Conservation (phyloP, 2,797 vertebrate genomes). For the Novumbra hubbsi region DNA sequence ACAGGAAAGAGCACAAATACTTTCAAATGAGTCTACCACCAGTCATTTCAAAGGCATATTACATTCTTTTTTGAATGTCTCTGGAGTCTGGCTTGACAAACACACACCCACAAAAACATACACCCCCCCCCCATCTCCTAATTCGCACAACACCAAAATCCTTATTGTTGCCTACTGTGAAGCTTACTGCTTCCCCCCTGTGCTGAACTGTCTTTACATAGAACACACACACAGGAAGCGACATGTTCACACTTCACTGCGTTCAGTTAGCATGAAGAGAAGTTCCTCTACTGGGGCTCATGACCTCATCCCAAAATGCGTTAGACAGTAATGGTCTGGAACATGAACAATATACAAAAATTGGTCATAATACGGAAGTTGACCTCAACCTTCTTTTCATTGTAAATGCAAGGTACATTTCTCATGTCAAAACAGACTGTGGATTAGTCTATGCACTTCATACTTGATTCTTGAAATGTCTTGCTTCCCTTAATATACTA, state of each 20-base stretch:
- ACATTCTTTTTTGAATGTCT: not conserved
- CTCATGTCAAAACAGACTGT: no score
- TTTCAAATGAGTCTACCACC: not conserved
- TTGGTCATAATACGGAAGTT: not conserved
- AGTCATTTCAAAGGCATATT: not conserved
- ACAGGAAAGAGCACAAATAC: not conserved
- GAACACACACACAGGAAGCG: conserved; percentile 61
- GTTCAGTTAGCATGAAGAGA: conserved; percentile 25
- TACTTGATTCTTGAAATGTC: not conserved
- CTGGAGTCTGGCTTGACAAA: not conserved
- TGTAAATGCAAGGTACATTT: not conserved
- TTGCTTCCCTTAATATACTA: not conserved
- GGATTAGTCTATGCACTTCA: not conserved
- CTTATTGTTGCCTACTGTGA: not conserved
- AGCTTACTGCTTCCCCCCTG: not conserved
- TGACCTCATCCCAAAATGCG: not conserved
- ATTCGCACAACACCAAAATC: no score
- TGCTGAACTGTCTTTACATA: not conserved
- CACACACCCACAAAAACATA: not conserved
- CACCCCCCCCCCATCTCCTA: not conserved
- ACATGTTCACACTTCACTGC: conserved; percentile 56
- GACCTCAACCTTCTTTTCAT: not conserved
- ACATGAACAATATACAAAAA: not conserved
- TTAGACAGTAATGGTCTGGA: not conserved
- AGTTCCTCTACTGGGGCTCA: not conserved